phyloP scores from a whole-genome alignment of 1,140 invertebrate genomes.

The Andricus grossulariae region DNA sequence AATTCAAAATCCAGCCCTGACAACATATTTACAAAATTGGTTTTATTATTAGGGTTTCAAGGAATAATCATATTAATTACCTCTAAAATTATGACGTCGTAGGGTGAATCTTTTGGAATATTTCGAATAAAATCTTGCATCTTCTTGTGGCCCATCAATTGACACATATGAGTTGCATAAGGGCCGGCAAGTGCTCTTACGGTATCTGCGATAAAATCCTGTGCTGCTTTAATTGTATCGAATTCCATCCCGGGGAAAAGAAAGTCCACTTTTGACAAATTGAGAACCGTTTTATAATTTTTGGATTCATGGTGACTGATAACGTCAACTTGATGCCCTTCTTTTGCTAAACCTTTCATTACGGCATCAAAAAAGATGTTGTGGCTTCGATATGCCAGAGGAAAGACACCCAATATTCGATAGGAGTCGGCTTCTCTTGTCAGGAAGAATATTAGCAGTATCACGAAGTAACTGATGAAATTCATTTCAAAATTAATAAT shows the following conservation, averaged over 20 bases:
- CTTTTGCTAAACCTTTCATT: slow-evolving; percentile 63
- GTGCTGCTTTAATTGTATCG: background rate
- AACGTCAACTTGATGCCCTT: slow-evolving; percentile 68
- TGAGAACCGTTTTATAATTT: slow-evolving; percentile 1
- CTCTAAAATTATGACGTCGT: slow-evolving; percentile 52
- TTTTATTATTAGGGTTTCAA: background rate
- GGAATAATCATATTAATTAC: slow-evolving; percentile 25
- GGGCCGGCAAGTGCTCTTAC: background rate
- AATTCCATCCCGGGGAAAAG: background rate
- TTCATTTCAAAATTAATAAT: background rate
- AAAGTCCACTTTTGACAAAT: background rate
- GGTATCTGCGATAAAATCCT: background rate
- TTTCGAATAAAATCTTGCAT: slow-evolving; percentile 44
- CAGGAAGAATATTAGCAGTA: background rate
- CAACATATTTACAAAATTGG: background rate
- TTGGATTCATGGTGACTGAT: slow-evolving; percentile 20
- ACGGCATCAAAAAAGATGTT: slow-evolving; percentile 65
- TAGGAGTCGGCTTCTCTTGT: background rate
- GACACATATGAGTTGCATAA: slow-evolving; percentile 45
- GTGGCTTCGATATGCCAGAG: slow-evolving; percentile 65
- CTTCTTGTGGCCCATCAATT: slow-evolving; percentile 42
- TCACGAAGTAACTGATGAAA: background rate
- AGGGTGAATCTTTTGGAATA: slow-evolving; percentile 49
- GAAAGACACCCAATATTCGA: slow-evolving; percentile 64
- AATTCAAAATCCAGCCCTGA: slow-evolving; percentile 37